Evolutionary conservation across 2,113 vertebrate species (phyloP).

Genomic region (Cyanoramphus novaezelandiae): DNA sequence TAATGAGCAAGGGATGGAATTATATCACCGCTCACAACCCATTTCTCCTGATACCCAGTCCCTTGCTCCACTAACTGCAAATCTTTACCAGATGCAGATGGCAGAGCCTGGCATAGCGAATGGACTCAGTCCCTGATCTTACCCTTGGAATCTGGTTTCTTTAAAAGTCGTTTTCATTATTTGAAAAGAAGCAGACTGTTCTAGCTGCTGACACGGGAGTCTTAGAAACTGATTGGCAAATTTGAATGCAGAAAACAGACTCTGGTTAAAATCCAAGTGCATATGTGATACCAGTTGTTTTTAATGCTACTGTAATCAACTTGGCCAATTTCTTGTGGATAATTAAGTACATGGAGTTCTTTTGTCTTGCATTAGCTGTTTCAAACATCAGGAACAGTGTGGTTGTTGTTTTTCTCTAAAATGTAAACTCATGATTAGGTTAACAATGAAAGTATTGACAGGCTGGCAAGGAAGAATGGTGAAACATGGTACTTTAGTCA

Average conservation of each 20-base stretch:
- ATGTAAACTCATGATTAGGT: neutral
- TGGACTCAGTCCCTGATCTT: neutral
- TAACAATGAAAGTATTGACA: neutral
- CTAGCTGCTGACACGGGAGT: neutral
- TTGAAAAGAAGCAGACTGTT: neutral
- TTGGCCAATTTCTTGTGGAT: neutral
- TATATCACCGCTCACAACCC: neutral
- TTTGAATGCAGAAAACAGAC: neutral
- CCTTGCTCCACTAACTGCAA: neutral
- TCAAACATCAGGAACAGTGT: neutral
- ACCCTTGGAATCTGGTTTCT: neutral
- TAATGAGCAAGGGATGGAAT: neutral
- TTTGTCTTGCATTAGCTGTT: neutral
- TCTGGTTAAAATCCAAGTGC: slow-evolving; percentile 4
- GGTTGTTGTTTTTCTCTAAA: neutral
- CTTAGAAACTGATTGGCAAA: neutral
- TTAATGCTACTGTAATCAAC: neutral
- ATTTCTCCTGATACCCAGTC: neutral
- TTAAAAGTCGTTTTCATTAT: neutral
- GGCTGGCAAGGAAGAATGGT: neutral
- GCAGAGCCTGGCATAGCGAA: neutral
- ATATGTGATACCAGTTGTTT: neutral
- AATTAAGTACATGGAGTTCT: neutral
- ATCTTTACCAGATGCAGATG: neutral
- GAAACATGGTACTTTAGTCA: neutral